Evolutionary conservation across 1,140 invertebrate genomes (phyloP), one percentile per base, ranked within the genome.

Genomic region (Aleiodes sp.): DNA sequence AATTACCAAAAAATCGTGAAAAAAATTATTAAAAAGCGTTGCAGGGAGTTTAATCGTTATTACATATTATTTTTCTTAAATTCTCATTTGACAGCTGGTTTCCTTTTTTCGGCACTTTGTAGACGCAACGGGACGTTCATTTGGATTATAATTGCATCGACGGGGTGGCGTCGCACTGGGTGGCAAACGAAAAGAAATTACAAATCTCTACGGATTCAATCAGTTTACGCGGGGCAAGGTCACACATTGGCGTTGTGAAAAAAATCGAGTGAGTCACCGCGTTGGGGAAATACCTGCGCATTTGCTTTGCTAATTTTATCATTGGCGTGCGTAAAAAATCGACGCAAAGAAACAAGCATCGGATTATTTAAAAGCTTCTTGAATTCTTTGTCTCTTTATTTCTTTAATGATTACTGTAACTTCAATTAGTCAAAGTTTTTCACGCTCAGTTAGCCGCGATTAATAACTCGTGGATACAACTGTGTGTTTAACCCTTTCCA

Each of bases 61-160:
- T 67, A 29, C 33, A 39, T 43, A 39, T 64, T 29, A 65, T 8
- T 64, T 41, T 19, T 64, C 39, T 52, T 4, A 16, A 52, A 19
- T 52, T 66, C 14, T 59, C 37, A n/a, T n/a, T n/a, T 65, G 33
- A 60, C 67, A 65, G 64, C 67, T 65, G 52, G 61, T 29, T 56
- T 62, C 16, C 56, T 70, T 66, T 43, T 37, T 56, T 37, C 61
- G 69, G 74, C 76, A 76, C 77, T 75, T 68, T 41, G 39, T 19
- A 37, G 26, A 41, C 78, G 14, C 78, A 46, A 62, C 73, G 41
- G 76, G 78, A 43, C 56, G 67, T 69, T 73, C 71, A 76, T 79
- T 79, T 70, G 77, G 56, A 33, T 68, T 67, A 70, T 71, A 73
- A 75, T 75, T 71, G 71, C 56, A 70, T 31, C 74, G 56, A 59